These are phyloP conservation scores for Oreochromis tanganicae DNA, from an alignment of 2,113 vertebrate species.

Conservation along the genomic window DNA sequence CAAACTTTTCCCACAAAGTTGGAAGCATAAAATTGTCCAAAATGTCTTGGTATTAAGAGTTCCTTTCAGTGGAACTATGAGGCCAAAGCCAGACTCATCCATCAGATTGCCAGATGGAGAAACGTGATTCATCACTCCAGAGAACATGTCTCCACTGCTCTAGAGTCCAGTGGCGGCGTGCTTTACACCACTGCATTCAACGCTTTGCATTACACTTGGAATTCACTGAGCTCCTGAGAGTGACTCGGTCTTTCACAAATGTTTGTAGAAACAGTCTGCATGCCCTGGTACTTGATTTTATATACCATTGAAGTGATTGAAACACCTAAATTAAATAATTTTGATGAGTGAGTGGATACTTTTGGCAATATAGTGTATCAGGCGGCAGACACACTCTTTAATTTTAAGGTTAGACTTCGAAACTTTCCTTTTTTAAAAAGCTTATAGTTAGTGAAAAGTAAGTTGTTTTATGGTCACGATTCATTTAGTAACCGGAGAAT, in stretches of 20 bases:
- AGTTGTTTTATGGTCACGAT: not conserved
- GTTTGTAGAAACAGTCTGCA: not conserved
- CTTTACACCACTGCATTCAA: too few species aligned
- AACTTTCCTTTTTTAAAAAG: not conserved
- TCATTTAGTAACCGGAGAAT: not conserved
- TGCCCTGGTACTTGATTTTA: not conserved
- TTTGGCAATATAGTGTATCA: not conserved
- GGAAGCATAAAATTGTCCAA: not conserved
- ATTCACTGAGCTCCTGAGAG: not conserved
- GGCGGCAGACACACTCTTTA: not conserved
- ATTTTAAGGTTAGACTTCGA: not conserved
- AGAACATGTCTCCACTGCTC: too few species aligned
- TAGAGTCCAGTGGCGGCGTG: too few species aligned
- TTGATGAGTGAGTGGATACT: not conserved
- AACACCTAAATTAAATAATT: not conserved
- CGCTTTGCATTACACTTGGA: not conserved
- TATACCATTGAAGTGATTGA: not conserved
- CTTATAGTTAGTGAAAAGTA: too few species aligned
- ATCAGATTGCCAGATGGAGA: not conserved
- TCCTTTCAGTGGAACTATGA: not conserved
- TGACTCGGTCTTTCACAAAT: not conserved
- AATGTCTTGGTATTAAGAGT: not conserved
- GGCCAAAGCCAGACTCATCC: not conserved
- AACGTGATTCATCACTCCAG: too few species aligned
- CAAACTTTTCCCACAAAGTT: not conserved